Evolutionary conservation across 2,797 vertebrate species (phyloP), one percentile per base, ranked within the genome.

Genomic region (Siniperca obscura): DNA sequence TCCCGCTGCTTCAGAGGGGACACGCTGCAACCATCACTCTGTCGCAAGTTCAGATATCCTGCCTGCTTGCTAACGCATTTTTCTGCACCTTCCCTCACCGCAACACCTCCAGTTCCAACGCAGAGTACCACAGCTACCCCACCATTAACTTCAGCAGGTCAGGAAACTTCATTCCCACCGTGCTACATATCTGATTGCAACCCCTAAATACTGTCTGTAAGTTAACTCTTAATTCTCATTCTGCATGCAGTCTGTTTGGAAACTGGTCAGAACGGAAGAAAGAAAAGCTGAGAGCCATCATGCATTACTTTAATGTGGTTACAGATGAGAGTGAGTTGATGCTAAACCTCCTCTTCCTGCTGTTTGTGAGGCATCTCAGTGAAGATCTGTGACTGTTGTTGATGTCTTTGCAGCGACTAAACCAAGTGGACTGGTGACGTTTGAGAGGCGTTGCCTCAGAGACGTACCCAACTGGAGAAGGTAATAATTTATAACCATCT

Each of bases 51-150:
- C 95, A 96, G 91, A 95, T 96, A 12, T 66, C 95, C 78, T 93
- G 93, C 57, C 89, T 96, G 21, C 87, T 96, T 8, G 96, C 96
- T 1, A 95, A 96, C 6, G 96, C 95, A 0, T 96, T 96, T 64
- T 96, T 92, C 91, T 96, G 95, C 90, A 95, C 95, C 0, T 96
- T 95, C 80, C 95, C 96, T 25, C 94, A 94, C 57, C 94, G 95
- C 50, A 96, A 95, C 85, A 1, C 83, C 21, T 68, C 59, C 3
- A 2, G 0, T 0, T 1, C 55, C 1, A 50, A 7, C 0, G 76
- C 94, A 0, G 94, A 96, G 82, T 96, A 94, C 69, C 4, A 19
- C 85, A 81, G 50, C 71, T 95, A 81, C 80, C 95, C 95, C 2
- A 72, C 73, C 81, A 96, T 96, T 25, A 96, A 96, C 93, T 96